A percentile compares a stretch with the other conserved stretches of the same genome.
Evolutionary conservation across 2,797 vertebrate genomes (phyloP).

Genomic region (Scyliorhinus canicula): DNA sequence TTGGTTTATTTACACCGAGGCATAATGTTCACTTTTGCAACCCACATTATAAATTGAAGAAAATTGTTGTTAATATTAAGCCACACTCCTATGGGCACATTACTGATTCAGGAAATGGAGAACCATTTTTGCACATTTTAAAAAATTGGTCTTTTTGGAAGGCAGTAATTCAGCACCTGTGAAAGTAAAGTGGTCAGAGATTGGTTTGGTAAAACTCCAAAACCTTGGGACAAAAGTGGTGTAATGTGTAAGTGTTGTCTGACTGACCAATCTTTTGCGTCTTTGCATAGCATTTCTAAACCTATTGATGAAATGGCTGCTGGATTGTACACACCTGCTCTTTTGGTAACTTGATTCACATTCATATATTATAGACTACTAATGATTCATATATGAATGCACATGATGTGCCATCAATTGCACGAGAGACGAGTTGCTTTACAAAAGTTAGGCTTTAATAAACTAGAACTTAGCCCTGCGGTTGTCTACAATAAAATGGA

Average conservation of each 20-base stretch:
- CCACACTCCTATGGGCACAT: not conserved
- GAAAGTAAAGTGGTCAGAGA: not conserved
- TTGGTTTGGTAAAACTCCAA: not conserved
- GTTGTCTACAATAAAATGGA: too few relatives aligned
- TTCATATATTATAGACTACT: not conserved
- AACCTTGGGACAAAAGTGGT: not conserved
- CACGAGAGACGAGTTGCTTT: too few relatives aligned
- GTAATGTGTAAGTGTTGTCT: not conserved
- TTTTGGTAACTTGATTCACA: not conserved
- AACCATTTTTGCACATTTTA: not conserved
- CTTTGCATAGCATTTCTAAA: not conserved
- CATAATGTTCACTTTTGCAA: not conserved
- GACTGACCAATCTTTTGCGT: not conserved
- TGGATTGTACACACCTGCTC: not conserved
- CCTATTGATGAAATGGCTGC: not conserved
- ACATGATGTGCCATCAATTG: too few relatives aligned
- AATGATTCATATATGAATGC: not conserved
- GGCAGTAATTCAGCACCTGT: not conserved
- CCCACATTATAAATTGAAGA: not conserved
- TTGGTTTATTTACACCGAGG: too few relatives aligned
- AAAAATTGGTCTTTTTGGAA: not conserved
- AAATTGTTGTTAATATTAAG: too few relatives aligned
- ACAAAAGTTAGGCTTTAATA: too few relatives aligned
- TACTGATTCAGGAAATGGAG: not conserved
- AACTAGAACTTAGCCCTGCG: too few relatives aligned